Evolutionary conservation across 2,888 invertebrate species (phyloP).

Genomic region (Alentia gelatinosa): DNA sequence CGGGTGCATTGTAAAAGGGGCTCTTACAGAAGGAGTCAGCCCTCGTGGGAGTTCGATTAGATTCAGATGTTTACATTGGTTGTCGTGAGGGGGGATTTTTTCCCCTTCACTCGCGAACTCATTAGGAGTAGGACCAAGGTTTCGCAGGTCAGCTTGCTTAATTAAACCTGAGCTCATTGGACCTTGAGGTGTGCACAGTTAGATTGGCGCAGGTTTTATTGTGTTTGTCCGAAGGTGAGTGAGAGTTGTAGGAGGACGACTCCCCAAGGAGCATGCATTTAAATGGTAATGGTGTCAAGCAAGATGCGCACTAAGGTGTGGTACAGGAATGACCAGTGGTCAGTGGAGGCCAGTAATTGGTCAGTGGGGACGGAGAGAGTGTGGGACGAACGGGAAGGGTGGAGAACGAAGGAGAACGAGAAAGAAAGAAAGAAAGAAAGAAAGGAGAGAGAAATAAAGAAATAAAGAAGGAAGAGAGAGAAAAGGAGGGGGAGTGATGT

Average conservation of each 20-base stretch:
- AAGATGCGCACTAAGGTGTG: background rate
- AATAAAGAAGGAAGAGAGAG: too few species aligned
- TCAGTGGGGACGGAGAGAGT: background rate
- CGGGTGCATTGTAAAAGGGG: background rate
- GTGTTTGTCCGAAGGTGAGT: background rate
- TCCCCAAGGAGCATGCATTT: background rate
- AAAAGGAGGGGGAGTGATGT: too few species aligned
- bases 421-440: too few species aligned
- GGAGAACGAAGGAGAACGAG: too few species aligned
- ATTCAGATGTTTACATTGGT: background rate
- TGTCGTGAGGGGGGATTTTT: background rate
- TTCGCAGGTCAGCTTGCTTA: constrained; percentile 23
- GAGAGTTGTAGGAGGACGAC: background rate
- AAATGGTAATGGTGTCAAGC: background rate
- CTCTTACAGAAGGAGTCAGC: background rate
- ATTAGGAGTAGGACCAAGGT: background rate
- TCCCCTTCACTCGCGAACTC: background rate
- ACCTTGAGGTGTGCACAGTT: background rate
- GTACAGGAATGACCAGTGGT: background rate
- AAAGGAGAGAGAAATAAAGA: too few species aligned
- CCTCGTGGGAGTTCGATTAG: background rate
- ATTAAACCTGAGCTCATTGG: constrained; percentile 18
- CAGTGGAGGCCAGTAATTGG: constrained; percentile 9
- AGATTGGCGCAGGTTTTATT: background rate
- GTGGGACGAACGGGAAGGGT: background rate